Conservation (phyloP, 92 coral and sea anemone genomes). For the Porites cylindrica region DNA sequence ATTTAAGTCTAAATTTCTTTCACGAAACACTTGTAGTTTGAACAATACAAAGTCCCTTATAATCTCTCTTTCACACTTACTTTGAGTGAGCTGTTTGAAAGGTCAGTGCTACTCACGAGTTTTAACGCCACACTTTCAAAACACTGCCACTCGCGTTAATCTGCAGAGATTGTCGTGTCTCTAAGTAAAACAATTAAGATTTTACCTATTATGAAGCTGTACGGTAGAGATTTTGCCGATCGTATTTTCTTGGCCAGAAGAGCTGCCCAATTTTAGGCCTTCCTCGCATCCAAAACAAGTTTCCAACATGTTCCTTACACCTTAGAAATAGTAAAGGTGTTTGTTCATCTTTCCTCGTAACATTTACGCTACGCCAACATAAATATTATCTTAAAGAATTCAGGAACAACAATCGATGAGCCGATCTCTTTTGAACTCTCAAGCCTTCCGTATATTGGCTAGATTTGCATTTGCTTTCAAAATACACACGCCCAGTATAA, state of each 20-base stretch:
- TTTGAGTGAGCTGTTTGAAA: background rate
- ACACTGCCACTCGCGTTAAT: background rate
- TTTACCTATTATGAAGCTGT: background rate
- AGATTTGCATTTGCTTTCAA: conserved; percentile 29
- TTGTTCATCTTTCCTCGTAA: background rate
- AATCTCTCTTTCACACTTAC: background rate
- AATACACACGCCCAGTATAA: conserved; percentile 6
- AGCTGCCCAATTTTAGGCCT: background rate
- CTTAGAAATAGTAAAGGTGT: conserved; percentile 7
- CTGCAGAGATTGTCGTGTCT: background rate
- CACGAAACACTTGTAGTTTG: background rate
- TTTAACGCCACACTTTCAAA: background rate
- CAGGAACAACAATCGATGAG: conserved; percentile 16
- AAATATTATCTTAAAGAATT: conserved; percentile 41
- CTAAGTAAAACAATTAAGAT: background rate
- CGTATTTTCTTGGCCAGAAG: background rate
- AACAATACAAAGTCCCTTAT: background rate
- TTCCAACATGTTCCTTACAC: background rate
- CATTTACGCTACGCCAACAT: conserved; percentile 11
- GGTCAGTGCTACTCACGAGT: background rate
- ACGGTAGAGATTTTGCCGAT: background rate
- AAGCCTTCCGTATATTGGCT: conserved; percentile 14
- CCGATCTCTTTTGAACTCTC: conserved; percentile 41
- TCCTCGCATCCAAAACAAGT: background rate
- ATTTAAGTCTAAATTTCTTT: background rate